Evolutionary conservation across 2,888 invertebrate genomes (phyloP), one percentile per base, ranked within the genome.

Genomic region (Eupithecia subfuscata): DNA sequence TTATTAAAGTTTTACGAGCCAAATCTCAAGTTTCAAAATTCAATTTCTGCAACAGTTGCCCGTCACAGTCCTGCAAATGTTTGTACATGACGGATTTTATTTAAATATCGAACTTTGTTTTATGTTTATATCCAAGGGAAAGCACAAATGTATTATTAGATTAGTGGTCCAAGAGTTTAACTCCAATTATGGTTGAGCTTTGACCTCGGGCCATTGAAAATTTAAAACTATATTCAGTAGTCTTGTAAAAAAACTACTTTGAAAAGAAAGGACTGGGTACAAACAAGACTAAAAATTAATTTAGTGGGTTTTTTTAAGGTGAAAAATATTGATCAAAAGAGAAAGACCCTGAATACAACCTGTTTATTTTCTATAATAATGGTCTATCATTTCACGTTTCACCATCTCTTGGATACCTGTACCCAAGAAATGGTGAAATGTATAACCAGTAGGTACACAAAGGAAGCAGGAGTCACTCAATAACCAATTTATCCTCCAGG

Each of bases 1-100:
- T 89, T 88, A 45, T 18, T 88, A 88, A 86, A 83, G 84, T 74
- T 83, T 81, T 82, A 82, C 79, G 83, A 80, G 67, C 75, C 71
- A 75, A 78, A 83, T 84, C 84, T 91, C 89, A 83, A 83, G 86
- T 91, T 90, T 85, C 91, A 87, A 88, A 86, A 89, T 90, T 89
- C 89, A 90, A 90, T 91, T 91, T 87, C 87, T 87, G 83, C 86
- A 86, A 83, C 86, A 87, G 82, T 82, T 80, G 77, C 78, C 82
- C 18, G 84, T 83, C 81, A 84, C 82, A 84, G 75, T 82, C 83
- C 82, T 82, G 84, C 74, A 74, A 81, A 84, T 85, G 85, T 87
- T 86, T 87, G 87, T 84, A 85, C 84, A 87, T 86, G 84, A 84
- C 84, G 81, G 80, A 85, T 86, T 85, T 86, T 88, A 89, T 85